Conservation (phyloP, 2,888 invertebrate species). For the Pandemis cinnamomeana region DNA sequence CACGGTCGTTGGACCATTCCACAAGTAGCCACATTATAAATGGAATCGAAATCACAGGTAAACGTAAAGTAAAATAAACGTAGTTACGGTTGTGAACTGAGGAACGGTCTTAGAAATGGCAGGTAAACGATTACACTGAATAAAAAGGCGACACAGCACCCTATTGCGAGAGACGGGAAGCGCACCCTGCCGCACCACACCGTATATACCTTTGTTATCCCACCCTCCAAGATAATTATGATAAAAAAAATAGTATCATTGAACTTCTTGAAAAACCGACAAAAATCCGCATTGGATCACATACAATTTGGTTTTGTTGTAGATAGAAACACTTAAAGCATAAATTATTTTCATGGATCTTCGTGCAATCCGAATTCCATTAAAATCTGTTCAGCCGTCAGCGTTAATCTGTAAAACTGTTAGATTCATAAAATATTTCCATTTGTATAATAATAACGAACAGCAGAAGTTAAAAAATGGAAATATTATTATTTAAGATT, state of each 20-base stretch:
- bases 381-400: too few species aligned
- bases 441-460: too few species aligned
- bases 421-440: too few species aligned
- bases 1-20: constrained; percentile 64
- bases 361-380: too few species aligned
- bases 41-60: constrained; percentile 30
- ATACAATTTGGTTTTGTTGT: too few species aligned
- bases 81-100: constrained; percentile 15
- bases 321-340: too few species aligned
- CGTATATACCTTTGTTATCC: constrained; percentile 8
- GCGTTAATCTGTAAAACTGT: too few species aligned
- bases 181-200: not conserved
- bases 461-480: too few species aligned
- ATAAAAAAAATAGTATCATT: constrained; percentile 9
- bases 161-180: not conserved
- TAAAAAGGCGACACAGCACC: constrained; percentile 29
- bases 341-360: too few species aligned
- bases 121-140: constrained; percentile 1
- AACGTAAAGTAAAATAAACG: not conserved
- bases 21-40: constrained; percentile 69
- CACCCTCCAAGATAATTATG: constrained; percentile 19
- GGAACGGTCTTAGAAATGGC: constrained; percentile 15
- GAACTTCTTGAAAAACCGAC: not conserved
- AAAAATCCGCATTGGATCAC: too few species aligned
- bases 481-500: too few species aligned